Base-by-base conservation (phyloP, 2,888 invertebrate species). In the Zootermopsis nevadensis region DNA sequence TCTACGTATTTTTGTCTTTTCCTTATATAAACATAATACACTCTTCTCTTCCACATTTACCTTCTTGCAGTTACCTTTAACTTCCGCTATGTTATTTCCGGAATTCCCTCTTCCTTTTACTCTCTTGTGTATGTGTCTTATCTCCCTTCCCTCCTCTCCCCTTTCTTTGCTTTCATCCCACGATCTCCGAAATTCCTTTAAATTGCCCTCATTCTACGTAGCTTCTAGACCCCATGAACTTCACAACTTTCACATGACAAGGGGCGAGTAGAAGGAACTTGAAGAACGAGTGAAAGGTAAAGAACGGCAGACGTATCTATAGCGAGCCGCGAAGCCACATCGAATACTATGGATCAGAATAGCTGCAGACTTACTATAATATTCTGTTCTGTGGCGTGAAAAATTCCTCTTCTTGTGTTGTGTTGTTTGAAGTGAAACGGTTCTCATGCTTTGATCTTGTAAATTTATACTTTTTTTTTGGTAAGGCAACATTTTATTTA, bases 141-240 rank as follows among this genome's bases (percentile, higher is more conserved):
- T 74, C 38, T 74, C 74, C 38, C 53, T 7, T 77, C 48, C 10
- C 15, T 27, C 33, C 31, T 8, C 74, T 7, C 53, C 30, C 77
- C 30, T 53, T 10, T 31, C 77, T 77, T 77, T 31, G 53, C 77
- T 77, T 3, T 3, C n/a, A 12, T 24, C 27, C 7, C 30, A 2
- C 6, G n/a, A 35, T 55, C 79, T 79, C 66, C n/a, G 66, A 79
- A 79, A 79, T 79, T 79, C 55, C 79, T 79, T 79, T 66, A 79
- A 79, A 60, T 79, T 79, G 60, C 79, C 79, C 79, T 33, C 79
- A 33, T 79, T 35, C 79, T 48, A n/a, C 55, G 35, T 79, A 31
- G 76, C 76, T 12, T 12, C 48, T 66, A 31, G 55, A 48, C 55
- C 77, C 77, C 77, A 33, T 66, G 79, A 79, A 79, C 79, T 79